Evolutionary conservation across 2,888 invertebrate species (phyloP), one percentile per base, ranked within the genome.

Genomic region (Lapara coniferarum): DNA sequence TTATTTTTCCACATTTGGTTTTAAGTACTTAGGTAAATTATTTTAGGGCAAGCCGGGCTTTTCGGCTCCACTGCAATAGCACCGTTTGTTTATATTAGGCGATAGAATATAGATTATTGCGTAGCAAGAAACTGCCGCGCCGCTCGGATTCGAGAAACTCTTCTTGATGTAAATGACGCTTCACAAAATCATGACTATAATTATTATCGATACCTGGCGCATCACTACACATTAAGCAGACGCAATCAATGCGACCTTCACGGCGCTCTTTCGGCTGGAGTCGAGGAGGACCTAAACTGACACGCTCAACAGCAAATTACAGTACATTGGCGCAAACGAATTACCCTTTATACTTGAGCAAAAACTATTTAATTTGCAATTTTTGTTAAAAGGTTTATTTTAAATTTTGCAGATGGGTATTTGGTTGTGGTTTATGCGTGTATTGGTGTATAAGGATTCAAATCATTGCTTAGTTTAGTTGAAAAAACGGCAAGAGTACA

Each of bases 171-270:
- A 25, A 25, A 25, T 25, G 25, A 25, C 37, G 2, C 37, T 37
- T 7, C 0, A 37, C 37, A 4, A 10, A 63, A 19, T 19, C 16
- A 49, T 63, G 49, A 49, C 7, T 19, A 13, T 7, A 10, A 16
- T 6, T 46, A n/a, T n/a, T n/a, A 55, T 70, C 71, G 68, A 71
- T 59, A 69, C 0, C 8, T 37, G 37, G 37, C 53, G 16, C 66
- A 16, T 13, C 74, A 71, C 68, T 73, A 69, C 72, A 72, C 72
- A 58, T 66, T 58, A 85, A 85, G 73, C 88, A 88, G 88, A 88
- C 88, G 85, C 84, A 88, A 87, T 87, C 88, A 85, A 75, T 68
- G n/a, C 71, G 85, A 78, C 91, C 91, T 91, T 92, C 90, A 89
- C 88, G 81, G 69, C 89, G 87, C 87, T 88, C 90, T 91, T 91